Conservation (phyloP, 1,140 invertebrate species). For the Heliconius eleuchia region DNA sequence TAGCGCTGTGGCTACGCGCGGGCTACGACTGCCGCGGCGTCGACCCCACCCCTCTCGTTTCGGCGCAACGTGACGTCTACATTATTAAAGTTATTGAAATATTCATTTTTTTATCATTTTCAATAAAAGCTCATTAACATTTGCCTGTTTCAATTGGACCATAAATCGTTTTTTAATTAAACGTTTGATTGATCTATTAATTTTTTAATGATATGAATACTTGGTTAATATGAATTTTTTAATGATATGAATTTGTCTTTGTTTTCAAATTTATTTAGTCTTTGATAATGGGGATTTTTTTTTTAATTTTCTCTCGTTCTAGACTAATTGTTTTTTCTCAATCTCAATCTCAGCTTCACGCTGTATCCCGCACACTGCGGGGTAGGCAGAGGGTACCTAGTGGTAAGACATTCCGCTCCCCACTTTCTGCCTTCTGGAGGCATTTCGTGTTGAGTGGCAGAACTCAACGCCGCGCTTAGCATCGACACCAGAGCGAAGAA, state of each 20-base stretch:
- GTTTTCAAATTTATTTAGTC: neutral
- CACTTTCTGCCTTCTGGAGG: too few relatives aligned
- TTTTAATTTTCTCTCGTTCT: neutral
- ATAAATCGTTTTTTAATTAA: conserved; percentile 19
- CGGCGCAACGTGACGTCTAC: conserved; percentile 39
- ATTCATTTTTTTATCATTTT: conserved; percentile 29
- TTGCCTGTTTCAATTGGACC: neutral
- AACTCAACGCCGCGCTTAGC: too few relatives aligned
- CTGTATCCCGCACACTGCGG: too few relatives aligned
- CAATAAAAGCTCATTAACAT: conserved; percentile 21
- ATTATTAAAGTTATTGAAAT: conserved; percentile 39
- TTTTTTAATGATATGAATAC: conserved; percentile 1
- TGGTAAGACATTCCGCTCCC: too few relatives aligned
- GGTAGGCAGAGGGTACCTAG: too few relatives aligned
- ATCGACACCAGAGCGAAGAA: too few relatives aligned
- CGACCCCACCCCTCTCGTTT: conserved; percentile 60
- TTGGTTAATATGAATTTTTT: neutral
- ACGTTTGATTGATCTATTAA: neutral
- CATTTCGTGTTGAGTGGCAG: too few relatives aligned
- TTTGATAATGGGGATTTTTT: neutral
- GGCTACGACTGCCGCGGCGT: conserved; percentile 66
- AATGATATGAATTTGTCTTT: neutral
- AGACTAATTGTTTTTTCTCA: too few relatives aligned
- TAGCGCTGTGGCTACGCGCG: conserved; percentile 69
- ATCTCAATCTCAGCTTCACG: too few relatives aligned